These are phyloP conservation scores for Pteruthius melanotis DNA, from an alignment of 2,113 vertebrate species.

Conservation along the genomic window DNA sequence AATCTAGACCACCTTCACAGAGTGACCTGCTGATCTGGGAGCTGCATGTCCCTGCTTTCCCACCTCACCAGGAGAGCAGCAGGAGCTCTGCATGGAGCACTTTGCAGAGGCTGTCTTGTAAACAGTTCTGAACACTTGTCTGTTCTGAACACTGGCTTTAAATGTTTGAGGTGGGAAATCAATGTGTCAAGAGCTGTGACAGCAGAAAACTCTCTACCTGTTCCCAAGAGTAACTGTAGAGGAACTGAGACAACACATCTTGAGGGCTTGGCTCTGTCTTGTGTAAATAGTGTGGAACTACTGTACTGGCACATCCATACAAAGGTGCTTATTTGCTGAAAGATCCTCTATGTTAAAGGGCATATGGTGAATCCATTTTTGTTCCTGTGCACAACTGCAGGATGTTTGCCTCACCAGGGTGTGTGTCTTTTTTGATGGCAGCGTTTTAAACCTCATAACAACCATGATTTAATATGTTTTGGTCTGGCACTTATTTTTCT, in stretches of 20 bases:
- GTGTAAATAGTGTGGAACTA: neutral
- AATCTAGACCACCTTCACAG: neutral
- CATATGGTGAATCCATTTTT: neutral
- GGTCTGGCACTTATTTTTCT: neutral
- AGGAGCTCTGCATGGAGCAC: neutral
- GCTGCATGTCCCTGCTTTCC: neutral
- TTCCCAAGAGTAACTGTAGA: neutral
- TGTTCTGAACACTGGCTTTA: neutral
- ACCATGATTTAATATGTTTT: neutral
- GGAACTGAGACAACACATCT: neutral
- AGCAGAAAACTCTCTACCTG: neutral
- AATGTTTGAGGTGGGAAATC: neutral
- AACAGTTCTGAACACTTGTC: neutral
- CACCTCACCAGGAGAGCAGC: neutral
- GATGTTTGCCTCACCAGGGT: neutral
- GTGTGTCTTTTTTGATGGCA: neutral
- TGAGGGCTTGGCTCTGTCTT: conserved; percentile 8
- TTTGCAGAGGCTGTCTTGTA: neutral
- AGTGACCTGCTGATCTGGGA: neutral
- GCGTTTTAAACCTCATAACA: neutral
- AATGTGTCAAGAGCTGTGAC: neutral
- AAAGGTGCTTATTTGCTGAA: neutral
- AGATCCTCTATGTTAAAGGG: neutral
- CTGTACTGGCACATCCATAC: neutral
- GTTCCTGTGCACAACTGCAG: neutral